Evolutionary conservation across 2,113 vertebrate species (phyloP).

Genomic region (Megaleporinus macrocephalus): DNA sequence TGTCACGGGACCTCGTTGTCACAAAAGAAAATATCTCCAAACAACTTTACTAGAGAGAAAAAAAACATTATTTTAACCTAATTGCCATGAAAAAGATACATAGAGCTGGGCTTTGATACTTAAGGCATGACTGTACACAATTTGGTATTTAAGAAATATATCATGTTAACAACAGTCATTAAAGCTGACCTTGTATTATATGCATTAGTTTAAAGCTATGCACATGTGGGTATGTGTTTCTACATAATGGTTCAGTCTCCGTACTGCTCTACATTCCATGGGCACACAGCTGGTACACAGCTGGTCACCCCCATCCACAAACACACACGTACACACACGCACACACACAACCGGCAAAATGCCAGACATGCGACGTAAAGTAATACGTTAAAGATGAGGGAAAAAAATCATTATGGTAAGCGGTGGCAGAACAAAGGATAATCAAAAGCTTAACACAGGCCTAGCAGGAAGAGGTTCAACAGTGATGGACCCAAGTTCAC

Average conservation of each 20-base stretch:
- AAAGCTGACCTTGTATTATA: slow-evolving; percentile 49
- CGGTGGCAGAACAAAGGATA: slow-evolving; percentile 59
- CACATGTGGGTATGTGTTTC: slow-evolving; percentile 50
- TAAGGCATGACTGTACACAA: background rate
- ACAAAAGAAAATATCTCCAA: background rate
- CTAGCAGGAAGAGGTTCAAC: slow-evolving; percentile 64
- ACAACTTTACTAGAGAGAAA: no score
- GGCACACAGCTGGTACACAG: slow-evolving; percentile 77
- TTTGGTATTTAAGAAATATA: slow-evolving; percentile 9
- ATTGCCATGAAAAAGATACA: no score
- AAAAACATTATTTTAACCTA: no score
- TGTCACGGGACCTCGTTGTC: background rate
- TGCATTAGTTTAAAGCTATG: slow-evolving; percentile 54
- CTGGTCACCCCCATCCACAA: slow-evolving; percentile 61
- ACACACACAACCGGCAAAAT: slow-evolving; percentile 59
- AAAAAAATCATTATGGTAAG: slow-evolving; percentile 32
- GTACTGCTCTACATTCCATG: slow-evolving; percentile 67
- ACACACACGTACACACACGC: slow-evolving; percentile 27
- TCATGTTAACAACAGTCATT: slow-evolving; percentile 1
- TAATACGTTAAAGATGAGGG: slow-evolving; percentile 71
- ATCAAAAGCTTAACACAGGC: slow-evolving; percentile 42
- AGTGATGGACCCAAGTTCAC: slow-evolving; percentile 76
- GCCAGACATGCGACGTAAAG: slow-evolving; percentile 76
- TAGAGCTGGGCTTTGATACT: background rate
- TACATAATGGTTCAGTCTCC: slow-evolving; percentile 72